Conservation (phyloP, 2,113 vertebrate species). For the Platysteira castanea region DNA sequence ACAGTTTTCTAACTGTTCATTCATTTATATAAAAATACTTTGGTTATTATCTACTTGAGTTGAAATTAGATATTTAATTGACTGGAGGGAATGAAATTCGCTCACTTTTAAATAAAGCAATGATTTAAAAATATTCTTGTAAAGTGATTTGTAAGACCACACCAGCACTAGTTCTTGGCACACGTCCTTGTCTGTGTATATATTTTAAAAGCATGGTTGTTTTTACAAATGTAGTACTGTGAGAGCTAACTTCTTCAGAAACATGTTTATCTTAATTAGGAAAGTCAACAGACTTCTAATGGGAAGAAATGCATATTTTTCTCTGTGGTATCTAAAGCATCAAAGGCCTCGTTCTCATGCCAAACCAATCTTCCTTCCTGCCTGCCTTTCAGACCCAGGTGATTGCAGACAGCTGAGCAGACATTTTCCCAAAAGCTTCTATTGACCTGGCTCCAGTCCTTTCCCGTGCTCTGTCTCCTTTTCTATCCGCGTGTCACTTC, state of each 20-base stretch:
- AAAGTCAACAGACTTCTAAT: conserved; percentile 85
- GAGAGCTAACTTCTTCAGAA: conserved; percentile 80
- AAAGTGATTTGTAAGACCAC: conserved; percentile 78
- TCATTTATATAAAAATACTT: conserved; percentile 73
- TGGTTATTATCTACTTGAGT: conserved; percentile 71
- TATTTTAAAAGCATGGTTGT: conserved; percentile 76
- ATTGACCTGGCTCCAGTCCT: conserved; percentile 73
- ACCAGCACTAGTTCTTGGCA: conserved; percentile 77
- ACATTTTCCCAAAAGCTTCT: conserved; percentile 80
- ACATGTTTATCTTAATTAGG: conserved; percentile 88
- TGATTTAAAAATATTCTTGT: conserved; percentile 75
- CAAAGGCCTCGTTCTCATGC: conserved; percentile 78
- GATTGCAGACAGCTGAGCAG: conserved; percentile 81
- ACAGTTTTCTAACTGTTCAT: conserved; percentile 71
- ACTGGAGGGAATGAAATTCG: conserved; percentile 71
- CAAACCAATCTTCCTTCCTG: conserved; percentile 83
- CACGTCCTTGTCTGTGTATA: conserved; percentile 67
- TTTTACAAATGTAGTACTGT: conserved; percentile 78
- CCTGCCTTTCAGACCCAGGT: conserved; percentile 81
- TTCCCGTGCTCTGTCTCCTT: conserved; percentile 62
- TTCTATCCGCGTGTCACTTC: conserved; percentile 62
- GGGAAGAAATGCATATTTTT: conserved; percentile 76
- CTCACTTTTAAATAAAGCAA: conserved; percentile 71
- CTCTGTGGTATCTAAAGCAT: conserved; percentile 77
- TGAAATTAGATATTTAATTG: conserved; percentile 80